phyloP scores from a whole-genome alignment of 2,113 vertebrate genomes.

The Zingel zingel region DNA sequence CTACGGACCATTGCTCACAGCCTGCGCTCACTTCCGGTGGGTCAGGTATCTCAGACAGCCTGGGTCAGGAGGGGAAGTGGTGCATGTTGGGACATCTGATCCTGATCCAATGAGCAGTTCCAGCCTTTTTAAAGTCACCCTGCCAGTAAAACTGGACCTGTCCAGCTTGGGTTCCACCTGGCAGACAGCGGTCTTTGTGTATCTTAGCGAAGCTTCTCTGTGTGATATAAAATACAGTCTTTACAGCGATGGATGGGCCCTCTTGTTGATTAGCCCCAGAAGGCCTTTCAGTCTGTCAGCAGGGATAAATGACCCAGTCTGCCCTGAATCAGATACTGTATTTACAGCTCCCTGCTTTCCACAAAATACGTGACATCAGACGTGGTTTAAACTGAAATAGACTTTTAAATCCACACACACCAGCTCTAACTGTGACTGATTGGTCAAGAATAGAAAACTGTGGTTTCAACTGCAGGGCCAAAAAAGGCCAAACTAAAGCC shows the following conservation, averaged over 20 bases:
- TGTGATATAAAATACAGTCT: slow-evolving; percentile 17
- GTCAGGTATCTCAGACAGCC: slow-evolving; percentile 65
- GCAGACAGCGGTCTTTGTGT: background rate
- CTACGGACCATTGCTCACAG: slow-evolving; percentile 56
- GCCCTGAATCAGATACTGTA: slow-evolving; percentile 19
- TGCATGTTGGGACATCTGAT: slow-evolving; percentile 54
- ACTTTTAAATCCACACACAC: background rate
- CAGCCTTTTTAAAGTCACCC: slow-evolving; percentile 49
- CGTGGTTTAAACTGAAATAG: slow-evolving; percentile 35
- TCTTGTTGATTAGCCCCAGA: slow-evolving; percentile 48
- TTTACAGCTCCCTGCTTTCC: slow-evolving; percentile 23
- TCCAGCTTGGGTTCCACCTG: slow-evolving; percentile 52
- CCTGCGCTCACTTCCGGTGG: slow-evolving; percentile 55
- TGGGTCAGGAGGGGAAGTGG: slow-evolving; percentile 18
- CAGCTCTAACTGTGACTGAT: slow-evolving; percentile 15
- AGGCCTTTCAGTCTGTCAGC: slow-evolving; percentile 38
- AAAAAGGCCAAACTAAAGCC: background rate
- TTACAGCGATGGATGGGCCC: slow-evolving; percentile 1
- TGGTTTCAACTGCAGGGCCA: slow-evolving; percentile 8
- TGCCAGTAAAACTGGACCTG: slow-evolving; percentile 43
- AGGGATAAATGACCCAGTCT: slow-evolving; percentile 13
- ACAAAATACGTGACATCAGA: slow-evolving; percentile 37
- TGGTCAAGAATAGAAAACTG: slow-evolving; percentile 25
- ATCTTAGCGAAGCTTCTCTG: background rate
- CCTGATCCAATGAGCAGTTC: slow-evolving; percentile 35